Evolutionary conservation across 2,888 invertebrate genomes (phyloP), one percentile per base, ranked within the genome.

Genomic region (Melinaea menophilus): DNA sequence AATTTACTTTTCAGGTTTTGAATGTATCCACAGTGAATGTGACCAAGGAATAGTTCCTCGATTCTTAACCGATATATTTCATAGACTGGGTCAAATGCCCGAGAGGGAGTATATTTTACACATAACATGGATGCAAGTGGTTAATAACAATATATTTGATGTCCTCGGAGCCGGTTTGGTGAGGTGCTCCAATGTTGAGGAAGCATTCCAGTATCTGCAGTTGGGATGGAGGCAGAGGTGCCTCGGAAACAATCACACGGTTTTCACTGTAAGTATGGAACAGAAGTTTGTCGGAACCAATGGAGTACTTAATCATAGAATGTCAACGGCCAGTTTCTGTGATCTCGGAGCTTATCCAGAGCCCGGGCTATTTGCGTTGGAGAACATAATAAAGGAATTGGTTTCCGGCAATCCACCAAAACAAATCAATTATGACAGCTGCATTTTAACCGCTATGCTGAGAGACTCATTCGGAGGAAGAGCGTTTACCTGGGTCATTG

Each of bases 391-490:
- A 9, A 92, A 90, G 70, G 90, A 90, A 69, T 84, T 85, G 74
- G 88, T 76, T 72, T 94, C 78, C 83, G 93, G 73, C 78, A 94
- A 85, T 72, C 90, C 90, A 71, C 86, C 90, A 3, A 90, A 89
- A 71, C 88, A 88, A 79, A 89, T 91, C 55, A 90, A 91, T 72
- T 93, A 93, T 79, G 93, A 93, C 70, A 93, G 94, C 74, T 94
- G 94, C 45, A 93, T 94, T 51, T 82, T 95, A 45, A 94, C 94
- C 22, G 94, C 94, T 3, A 90, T 94, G 80, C 80, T 94, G 0
- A 92, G 94, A 81, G 95, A 95, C 77, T 94, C 95, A 1, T 94
- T 95, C 84, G 95, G 95, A 11, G 95, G 95, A 0, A 91, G 95
- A 74, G 94, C 95, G 2, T 94, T 94, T 75, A 95, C 95, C 2